Conservation (phyloP, 2,797 vertebrate species). For the Scyliorhinus canicula region DNA sequence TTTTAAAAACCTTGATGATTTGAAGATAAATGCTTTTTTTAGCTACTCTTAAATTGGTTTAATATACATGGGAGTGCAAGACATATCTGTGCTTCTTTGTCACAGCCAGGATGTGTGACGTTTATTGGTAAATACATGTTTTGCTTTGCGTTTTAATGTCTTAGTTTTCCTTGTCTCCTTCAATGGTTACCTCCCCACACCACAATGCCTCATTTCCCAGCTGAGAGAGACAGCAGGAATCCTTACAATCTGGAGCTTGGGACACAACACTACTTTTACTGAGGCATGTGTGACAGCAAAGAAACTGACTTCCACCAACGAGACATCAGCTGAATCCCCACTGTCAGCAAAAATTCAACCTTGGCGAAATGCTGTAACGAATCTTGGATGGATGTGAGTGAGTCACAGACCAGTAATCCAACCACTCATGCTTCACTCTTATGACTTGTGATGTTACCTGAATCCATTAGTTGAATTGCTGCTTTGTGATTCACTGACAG, state of each 20-base stretch:
- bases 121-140: background rate
- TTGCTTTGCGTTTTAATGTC: background rate
- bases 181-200: background rate
- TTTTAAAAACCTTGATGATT: no score
- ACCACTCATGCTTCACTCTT: constrained; percentile 6
- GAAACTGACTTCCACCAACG: background rate
- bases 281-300: background rate
- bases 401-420: background rate
- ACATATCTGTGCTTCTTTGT: background rate
- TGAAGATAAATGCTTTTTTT: background rate
- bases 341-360: constrained; percentile 20
- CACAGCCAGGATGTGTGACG: background rate
- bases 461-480: background rate
- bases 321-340: background rate
- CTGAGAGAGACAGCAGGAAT: background rate
- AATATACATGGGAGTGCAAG: background rate
- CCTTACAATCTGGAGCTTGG: background rate
- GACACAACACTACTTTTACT: background rate
- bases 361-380: background rate
- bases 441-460: constrained; percentile 17
- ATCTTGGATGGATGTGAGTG: background rate
- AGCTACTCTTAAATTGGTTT: background rate
- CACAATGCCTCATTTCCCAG: background rate
- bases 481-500: background rate
- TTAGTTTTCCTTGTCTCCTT: background rate